Evolutionary conservation across 1,140 invertebrate genomes (phyloP), one percentile per base, ranked within the genome.

Genomic region (Adoxophyes honmai): DNA sequence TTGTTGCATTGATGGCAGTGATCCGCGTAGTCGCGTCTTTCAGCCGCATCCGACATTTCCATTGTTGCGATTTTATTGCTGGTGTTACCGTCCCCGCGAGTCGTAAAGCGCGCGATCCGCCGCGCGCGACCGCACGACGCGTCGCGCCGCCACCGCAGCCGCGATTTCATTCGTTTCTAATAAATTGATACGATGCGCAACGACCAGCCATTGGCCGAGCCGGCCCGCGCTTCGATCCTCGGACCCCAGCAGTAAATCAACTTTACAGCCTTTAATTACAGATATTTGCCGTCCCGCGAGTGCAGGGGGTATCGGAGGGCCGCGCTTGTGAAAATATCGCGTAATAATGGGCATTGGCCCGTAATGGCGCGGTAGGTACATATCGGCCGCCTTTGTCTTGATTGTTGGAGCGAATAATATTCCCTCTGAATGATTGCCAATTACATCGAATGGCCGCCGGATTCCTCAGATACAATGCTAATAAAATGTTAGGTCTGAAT

Each of bases 211-310:
- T 88, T 88, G 85, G 85, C 69, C 73, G 78, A 81, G 66, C 80
- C 2, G 21, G 73, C 75, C 71, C 76, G 78, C 68, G 67, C 73
- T 64, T 75, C 75, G 72, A 78, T 79, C 66, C 78, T 76, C 75
- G 60, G 69, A 53, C 75, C 73, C 66, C 73, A 64, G 80, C 70
- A 85, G 82, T 88, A 88, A 88, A 88, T 88, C 85, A 88, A 85
- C 75, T 88, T 88, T 88, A 88, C 82, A 86, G 81, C 85, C 80
- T 86, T 86, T 88, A 88, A 88, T 88, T 88, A 86, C 82, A 88
- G 78, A 88, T 85, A 86, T 88, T 88, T 82, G 79, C 83, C 78
- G 73, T 88, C 81, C 81, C 76, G 84, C 74, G 77, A 79, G 73
- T 70, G 81, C 73, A 78, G 68, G 82, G 76, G 77, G 77, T 86